Base-by-base conservation (phyloP, 2,888 invertebrate genomes). In the Eupithecia abbreviata region DNA sequence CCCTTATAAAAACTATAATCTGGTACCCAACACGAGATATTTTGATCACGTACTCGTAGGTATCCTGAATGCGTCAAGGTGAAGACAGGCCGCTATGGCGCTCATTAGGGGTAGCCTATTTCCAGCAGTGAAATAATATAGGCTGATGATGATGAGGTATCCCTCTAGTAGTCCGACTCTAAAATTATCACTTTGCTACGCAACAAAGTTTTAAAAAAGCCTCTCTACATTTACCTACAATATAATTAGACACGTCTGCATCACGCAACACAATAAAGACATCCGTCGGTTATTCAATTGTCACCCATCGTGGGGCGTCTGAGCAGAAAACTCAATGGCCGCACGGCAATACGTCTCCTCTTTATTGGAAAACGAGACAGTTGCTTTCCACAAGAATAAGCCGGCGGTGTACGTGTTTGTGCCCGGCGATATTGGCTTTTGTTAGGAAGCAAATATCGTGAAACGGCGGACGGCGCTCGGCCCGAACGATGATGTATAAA, bases 311-410 rank as follows among this genome's bases (percentile, higher is more conserved):
- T 84, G 84, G 84, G 83, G 90, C 90, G 89, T 89, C 90, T 90
- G 87, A 89, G 90, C 91, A 90, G 92, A 93, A 93, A 93, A 92
- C 90, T 91, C 91, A 92, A 93, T 92, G 90, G 88, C 88, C 89
- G 88, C 88, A 86, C 86, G 86, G 90, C 92, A 93, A 93, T 94
- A 92, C 91, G 90, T 93, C 91, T 90, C 86, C 83, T 88, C 90
- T 90, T 92, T 93, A 93, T 93, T 93, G 93, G 93, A 91, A 92
- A 93, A 92, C 91, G 92, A 92, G 91, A 91, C 91, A 92, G 91
- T 90, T 90, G 89, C 88, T 86, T 91, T 91, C 89, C 90, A 89
- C 87, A 86, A 89, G 89, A 91, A 90, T 90, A 90, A 90, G 87
- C 88, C 85, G 84, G 83, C 84, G 83, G 86, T 87, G 86, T 88